Percentiles rank a stretch among this genome's conserved stretches.
Evolutionary conservation across 2,888 invertebrate genomes (phyloP).

Genomic region (Tiliacea citrago): DNA sequence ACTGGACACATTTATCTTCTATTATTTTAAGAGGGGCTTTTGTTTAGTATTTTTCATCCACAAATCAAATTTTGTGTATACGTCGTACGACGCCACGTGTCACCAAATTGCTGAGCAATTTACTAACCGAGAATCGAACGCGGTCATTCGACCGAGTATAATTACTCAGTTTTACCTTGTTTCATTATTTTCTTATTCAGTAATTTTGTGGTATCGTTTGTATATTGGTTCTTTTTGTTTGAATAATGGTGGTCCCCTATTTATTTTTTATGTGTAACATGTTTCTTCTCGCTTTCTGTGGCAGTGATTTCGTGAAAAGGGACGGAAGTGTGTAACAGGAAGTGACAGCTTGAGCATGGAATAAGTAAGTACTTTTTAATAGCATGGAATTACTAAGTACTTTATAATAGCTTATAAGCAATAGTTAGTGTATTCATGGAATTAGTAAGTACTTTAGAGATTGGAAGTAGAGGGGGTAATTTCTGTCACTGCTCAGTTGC

Average conservation of each 20-base stretch:
- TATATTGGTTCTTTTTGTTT: constrained; percentile 10
- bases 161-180: constrained; percentile 64
- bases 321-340: too few relatives aligned
- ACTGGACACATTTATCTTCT: not conserved
- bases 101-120: constrained; percentile 74
- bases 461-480: too few relatives aligned
- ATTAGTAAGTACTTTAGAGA: too few relatives aligned
- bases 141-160: constrained; percentile 68
- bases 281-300: too few relatives aligned
- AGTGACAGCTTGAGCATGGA: too few relatives aligned
- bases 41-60: constrained; percentile 43
- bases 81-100: constrained; percentile 71
- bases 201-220: constrained; percentile 51
- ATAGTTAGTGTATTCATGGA: too few relatives aligned
- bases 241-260: not conserved
- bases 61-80: constrained; percentile 15
- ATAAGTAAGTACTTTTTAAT: too few relatives aligned
- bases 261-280: not conserved
- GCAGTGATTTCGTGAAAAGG: too few relatives aligned
- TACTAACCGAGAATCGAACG: constrained; percentile 49
- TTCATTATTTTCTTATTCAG: constrained; percentile 44
- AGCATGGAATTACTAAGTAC: too few relatives aligned
- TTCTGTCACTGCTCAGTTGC: too few relatives aligned
- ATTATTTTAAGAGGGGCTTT: constrained; percentile 41
- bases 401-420: too few relatives aligned